Conservation (phyloP, 2,113 vertebrate species). For the Lasiurus cinereus region DNA sequence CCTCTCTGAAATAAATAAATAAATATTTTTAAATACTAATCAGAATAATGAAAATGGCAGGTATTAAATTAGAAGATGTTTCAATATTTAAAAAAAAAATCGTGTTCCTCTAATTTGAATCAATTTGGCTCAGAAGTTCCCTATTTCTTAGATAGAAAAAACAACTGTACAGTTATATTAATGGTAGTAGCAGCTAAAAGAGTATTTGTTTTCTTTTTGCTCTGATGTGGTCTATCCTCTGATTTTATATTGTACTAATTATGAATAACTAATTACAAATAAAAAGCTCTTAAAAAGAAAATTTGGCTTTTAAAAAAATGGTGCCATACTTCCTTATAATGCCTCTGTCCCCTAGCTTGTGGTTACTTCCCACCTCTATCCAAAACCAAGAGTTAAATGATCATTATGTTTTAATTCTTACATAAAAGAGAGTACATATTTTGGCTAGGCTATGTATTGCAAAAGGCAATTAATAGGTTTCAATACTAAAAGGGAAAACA, state of each 20-base stretch:
- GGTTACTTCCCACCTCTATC: background rate
- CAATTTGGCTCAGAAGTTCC: slow-evolving; percentile 39
- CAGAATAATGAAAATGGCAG: no score
- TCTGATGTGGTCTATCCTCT: slow-evolving; percentile 44
- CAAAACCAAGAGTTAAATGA: slow-evolving; percentile 27
- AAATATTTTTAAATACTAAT: no score
- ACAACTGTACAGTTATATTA: slow-evolving; percentile 13
- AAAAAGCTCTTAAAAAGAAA: slow-evolving; percentile 66
- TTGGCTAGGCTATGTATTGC: slow-evolving; percentile 4
- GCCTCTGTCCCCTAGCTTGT: background rate
- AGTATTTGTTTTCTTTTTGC: slow-evolving; percentile 35
- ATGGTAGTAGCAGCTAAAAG: slow-evolving; percentile 19
- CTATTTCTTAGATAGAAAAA: slow-evolving; percentile 61
- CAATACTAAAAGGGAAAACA: slow-evolving; percentile 22
- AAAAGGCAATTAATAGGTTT: slow-evolving; percentile 48
- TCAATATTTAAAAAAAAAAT: background rate
- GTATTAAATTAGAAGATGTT: no score
- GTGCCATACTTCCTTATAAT: background rate
- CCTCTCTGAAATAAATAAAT: no score
- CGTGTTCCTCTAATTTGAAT: slow-evolving; percentile 45
- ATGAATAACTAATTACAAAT: slow-evolving; percentile 69
- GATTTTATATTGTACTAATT: slow-evolving; percentile 56
- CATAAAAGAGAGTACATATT: slow-evolving; percentile 23
- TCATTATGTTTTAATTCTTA: slow-evolving; percentile 49
- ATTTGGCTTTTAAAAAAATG: background rate